Evolutionary conservation across 2,888 invertebrate species (phyloP).

Genomic region (Nephrotoma guestfalica): DNA sequence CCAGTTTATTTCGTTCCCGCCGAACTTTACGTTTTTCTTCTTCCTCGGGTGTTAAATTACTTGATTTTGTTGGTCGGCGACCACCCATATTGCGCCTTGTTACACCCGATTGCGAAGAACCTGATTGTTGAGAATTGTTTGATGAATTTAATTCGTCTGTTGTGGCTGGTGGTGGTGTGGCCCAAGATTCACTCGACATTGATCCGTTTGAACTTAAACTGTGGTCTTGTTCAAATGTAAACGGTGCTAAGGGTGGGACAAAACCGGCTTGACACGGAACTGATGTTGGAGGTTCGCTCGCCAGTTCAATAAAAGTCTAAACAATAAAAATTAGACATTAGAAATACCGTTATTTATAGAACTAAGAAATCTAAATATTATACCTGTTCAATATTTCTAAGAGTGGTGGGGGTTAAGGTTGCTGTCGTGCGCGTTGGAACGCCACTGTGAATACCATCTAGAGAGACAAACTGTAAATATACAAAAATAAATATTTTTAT

Average conservation of each 20-base stretch:
- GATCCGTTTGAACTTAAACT: slow-evolving; percentile 30
- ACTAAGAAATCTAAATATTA: slow-evolving; percentile 7
- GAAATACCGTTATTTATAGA: background rate
- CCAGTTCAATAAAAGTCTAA: slow-evolving; percentile 67
- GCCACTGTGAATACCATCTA: slow-evolving; percentile 76
- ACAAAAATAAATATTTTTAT: background rate
- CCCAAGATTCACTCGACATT: slow-evolving; percentile 30
- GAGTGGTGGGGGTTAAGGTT: slow-evolving; percentile 85
- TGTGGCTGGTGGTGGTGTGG: slow-evolving; percentile 20
- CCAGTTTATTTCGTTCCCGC: slow-evolving; percentile 91
- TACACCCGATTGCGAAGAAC: slow-evolving; percentile 12
- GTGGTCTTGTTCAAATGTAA: slow-evolving; percentile 18
- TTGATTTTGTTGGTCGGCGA: slow-evolving; percentile 59
- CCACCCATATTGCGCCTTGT: slow-evolving; percentile 68
- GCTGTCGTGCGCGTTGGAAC: slow-evolving; percentile 88
- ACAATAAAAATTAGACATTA: background rate
- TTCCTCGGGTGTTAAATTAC: slow-evolving; percentile 77
- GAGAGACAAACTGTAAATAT: slow-evolving; percentile 52
- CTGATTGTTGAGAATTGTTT: slow-evolving; percentile 11
- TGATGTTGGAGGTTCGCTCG: slow-evolving; percentile 57
- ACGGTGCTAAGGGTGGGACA: slow-evolving; percentile 63
- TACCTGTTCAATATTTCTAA: slow-evolving; percentile 74
- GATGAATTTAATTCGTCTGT: slow-evolving; percentile 3
- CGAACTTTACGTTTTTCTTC: slow-evolving; percentile 76
- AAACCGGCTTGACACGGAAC: slow-evolving; percentile 81